A percentile compares a stretch with the other conserved stretches of the same genome.
Conservation (phyloP, 2,888 invertebrate species). For the Drosophila testacea region DNA sequence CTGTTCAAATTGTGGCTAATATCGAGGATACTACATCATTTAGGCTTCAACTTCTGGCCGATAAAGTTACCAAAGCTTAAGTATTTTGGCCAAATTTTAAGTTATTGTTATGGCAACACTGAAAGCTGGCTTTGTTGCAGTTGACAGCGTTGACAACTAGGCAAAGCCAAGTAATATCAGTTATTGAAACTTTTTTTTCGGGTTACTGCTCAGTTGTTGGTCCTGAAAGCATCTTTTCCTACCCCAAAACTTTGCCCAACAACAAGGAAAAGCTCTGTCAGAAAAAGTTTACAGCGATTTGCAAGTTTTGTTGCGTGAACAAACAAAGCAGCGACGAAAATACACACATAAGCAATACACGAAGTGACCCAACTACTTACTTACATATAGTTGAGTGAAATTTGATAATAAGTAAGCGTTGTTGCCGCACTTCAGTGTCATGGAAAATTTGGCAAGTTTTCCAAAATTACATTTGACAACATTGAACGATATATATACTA, state of each 20-base stretch:
- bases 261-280: slow-evolving; percentile 10
- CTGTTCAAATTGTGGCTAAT: slow-evolving; percentile 14
- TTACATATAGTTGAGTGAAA: slow-evolving; percentile 16
- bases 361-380: slow-evolving; percentile 11
- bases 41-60: slow-evolving; percentile 38
- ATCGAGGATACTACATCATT: background rate
- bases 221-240: slow-evolving; percentile 30
- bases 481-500: background rate
- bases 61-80: slow-evolving; percentile 46
- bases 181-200: slow-evolving; percentile 43
- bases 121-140: slow-evolving; percentile 26
- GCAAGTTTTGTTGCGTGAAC: slow-evolving; percentile 15
- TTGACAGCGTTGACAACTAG: slow-evolving; percentile 50
- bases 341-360: slow-evolving; percentile 40
- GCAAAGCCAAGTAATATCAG: slow-evolving; percentile 53
- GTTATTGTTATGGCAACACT: slow-evolving; percentile 65
- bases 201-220: slow-evolving; percentile 37
- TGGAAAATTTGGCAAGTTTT: too few species aligned
- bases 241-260: slow-evolving; percentile 21
- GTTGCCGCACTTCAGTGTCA: slow-evolving; percentile 7
- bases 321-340: slow-evolving; percentile 27
- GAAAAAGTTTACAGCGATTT: slow-evolving; percentile 43
- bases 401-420: slow-evolving; percentile 20
- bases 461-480: background rate
- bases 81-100: slow-evolving; percentile 33